Conservation (phyloP, 2,888 invertebrate genomes). For the Dicroscelio sp. region DNA sequence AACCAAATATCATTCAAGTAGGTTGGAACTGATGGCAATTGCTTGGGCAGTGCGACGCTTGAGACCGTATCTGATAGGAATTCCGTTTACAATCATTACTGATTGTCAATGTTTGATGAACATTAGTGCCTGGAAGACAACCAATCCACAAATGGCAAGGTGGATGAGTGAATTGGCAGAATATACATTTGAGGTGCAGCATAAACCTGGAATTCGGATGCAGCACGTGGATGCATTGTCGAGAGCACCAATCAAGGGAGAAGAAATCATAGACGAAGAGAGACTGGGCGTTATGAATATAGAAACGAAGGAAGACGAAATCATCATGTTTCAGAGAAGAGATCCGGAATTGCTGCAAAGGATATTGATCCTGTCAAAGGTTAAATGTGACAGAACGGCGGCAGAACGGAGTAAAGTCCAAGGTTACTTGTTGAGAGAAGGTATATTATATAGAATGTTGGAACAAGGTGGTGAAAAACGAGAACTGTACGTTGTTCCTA, state of each 20-base stretch:
- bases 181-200: constrained; percentile 21
- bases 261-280: background rate
- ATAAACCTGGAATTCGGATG: constrained; percentile 23
- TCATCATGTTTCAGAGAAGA: background rate
- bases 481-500: constrained; percentile 32
- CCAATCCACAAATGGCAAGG: background rate
- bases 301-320: constrained; percentile 9
- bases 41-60: background rate
- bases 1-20: constrained; percentile 3
- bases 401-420: background rate
- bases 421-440: constrained; percentile 1
- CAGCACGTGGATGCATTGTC: constrained; percentile 43
- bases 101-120: background rate
- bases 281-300: background rate
- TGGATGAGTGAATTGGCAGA: constrained; percentile 5
- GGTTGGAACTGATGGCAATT: constrained; percentile 33
- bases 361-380: background rate
- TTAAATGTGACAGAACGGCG: background rate
- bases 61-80: constrained; percentile 8
- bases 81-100: background rate
- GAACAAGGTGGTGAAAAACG: background rate
- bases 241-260: constrained; percentile 5
- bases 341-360: background rate
- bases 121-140: background rate
- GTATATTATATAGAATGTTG: background rate